phyloP scores from a whole-genome alignment of 2,888 invertebrate species.

The Leucozona laternaria region DNA sequence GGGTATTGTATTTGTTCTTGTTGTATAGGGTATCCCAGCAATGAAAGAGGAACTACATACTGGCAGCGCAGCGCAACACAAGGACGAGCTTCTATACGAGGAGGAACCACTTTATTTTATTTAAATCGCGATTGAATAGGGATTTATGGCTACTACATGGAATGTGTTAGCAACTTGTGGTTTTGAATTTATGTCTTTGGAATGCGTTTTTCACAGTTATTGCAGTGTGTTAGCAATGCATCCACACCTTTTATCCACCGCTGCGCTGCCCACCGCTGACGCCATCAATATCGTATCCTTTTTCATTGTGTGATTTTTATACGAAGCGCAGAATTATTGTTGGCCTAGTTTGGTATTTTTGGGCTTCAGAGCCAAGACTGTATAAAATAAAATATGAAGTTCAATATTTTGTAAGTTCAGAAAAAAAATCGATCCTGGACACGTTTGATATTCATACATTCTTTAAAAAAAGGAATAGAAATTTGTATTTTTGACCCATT shows the following conservation, averaged over 20 bases:
- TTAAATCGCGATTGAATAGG: constrained; percentile 73
- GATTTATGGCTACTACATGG: constrained; percentile 71
- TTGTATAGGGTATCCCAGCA: not conserved
- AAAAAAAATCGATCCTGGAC: not conserved
- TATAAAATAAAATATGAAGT: not conserved
- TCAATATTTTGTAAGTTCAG: not conserved
- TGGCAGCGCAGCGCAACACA: not conserved
- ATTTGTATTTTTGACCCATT: not conserved
- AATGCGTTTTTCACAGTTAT: constrained; percentile 51
- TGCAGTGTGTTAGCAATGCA: not conserved
- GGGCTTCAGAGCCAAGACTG: not conserved
- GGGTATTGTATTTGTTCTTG: not conserved
- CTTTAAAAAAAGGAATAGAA: not conserved
- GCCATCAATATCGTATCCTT: constrained; percentile 3
- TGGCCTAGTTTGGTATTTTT: not conserved
- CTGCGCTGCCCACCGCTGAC: not conserved
- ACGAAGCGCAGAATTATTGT: constrained; percentile 19
- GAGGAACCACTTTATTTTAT: constrained; percentile 68
- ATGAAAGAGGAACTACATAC: not conserved
- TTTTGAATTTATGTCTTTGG: constrained; percentile 62
- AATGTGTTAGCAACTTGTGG: constrained; percentile 73
- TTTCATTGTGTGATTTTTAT: constrained; percentile 37
- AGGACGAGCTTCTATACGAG: constrained; percentile 20
- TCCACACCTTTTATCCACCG: not conserved
- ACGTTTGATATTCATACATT: not conserved